Evolutionary conservation across 2,888 invertebrate species (phyloP).

Genomic region (Orthosia gothica): DNA sequence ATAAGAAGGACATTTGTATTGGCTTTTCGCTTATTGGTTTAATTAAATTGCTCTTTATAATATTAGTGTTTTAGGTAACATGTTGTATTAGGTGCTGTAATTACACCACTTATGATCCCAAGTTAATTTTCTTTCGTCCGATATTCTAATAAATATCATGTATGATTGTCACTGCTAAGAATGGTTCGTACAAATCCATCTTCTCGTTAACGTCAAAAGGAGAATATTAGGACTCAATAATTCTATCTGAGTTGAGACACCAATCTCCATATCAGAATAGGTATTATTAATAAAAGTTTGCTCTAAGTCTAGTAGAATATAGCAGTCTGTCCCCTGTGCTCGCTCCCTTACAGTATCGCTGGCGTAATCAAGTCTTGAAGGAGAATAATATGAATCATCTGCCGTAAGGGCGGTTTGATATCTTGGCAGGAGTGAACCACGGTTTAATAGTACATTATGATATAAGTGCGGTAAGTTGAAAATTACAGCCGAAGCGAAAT

Average conservation of each 20-base stretch:
- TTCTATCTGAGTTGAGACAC: neutral
- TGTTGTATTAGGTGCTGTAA: conserved; percentile 5
- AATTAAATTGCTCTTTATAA: neutral
- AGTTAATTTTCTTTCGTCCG: neutral
- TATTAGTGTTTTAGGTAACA: too few relatives aligned
- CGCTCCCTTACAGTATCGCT: conserved; percentile 59
- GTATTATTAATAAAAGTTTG: too few relatives aligned
- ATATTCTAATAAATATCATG: neutral
- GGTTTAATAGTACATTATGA: too few relatives aligned
- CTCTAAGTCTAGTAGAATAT: conserved; percentile 24
- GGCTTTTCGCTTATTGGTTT: too few relatives aligned
- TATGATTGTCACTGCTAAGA: too few relatives aligned
- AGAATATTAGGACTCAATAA: neutral
- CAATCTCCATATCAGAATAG: neutral
- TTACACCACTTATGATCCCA: conserved; percentile 20
- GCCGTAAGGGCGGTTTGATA: too few relatives aligned
- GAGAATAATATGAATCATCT: too few relatives aligned
- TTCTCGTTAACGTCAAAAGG: too few relatives aligned
- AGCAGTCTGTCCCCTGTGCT: conserved; percentile 34
- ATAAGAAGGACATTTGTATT: too few relatives aligned
- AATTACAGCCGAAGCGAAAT: too few relatives aligned
- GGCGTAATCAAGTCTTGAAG: conserved; percentile 33
- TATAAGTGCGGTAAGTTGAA: too few relatives aligned
- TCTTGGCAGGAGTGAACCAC: too few relatives aligned
- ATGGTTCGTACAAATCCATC: neutral